phyloP scores from a whole-genome alignment of 2,113 vertebrate species.

The Erinaceus europaeus region DNA sequence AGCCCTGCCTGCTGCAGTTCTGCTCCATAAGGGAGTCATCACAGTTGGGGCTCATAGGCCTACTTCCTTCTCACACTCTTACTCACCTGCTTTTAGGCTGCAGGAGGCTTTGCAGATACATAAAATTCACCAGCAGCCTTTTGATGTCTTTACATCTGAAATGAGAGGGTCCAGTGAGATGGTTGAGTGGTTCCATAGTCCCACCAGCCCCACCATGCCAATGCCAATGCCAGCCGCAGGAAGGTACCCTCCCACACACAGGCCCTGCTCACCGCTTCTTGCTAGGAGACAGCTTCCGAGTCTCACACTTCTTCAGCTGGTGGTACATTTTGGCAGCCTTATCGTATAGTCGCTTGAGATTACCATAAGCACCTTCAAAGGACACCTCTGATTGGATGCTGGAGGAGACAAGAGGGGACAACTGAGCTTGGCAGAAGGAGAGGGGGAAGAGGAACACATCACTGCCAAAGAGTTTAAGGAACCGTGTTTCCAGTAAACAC shows the following conservation, averaged over 20 bases:
- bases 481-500: background rate
- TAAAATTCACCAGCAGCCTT: slow-evolving; percentile 95
- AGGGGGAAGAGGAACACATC: background rate
- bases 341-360: slow-evolving; percentile 95
- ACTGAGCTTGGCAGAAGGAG: background rate
- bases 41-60: background rate
- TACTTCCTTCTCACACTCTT: too few species aligned
- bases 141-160: slow-evolving; percentile 96
- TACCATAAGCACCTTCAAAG: slow-evolving; percentile 95
- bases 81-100: slow-evolving; percentile 97
- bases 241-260: background rate
- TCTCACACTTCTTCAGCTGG: slow-evolving; percentile 94
- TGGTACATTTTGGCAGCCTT: slow-evolving; percentile 98
- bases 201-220: fast-evolving
- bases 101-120: slow-evolving; percentile 96
- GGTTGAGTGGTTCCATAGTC: background rate
- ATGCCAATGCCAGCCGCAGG: too few species aligned
- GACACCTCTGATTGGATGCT: slow-evolving; percentile 98
- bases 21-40: background rate
- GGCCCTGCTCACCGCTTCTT: slow-evolving; percentile 88
- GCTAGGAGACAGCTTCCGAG: slow-evolving; percentile 92
- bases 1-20: background rate
- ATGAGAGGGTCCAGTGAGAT: background rate
- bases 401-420: background rate
- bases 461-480: background rate